phyloP scores from a whole-genome alignment of 2,888 invertebrate species.

The Panzeria rudis region DNA sequence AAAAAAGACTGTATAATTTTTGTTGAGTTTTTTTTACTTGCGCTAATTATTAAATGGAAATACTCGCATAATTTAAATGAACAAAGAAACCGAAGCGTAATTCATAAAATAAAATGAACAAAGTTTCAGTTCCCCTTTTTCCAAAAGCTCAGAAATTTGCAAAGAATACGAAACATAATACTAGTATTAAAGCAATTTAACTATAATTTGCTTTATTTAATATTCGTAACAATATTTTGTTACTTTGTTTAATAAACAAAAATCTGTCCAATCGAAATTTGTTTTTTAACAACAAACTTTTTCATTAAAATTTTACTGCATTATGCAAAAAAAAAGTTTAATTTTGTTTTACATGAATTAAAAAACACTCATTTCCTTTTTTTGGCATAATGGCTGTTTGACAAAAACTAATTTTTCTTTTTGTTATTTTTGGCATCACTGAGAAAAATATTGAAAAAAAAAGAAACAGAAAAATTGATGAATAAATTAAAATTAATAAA shows the following conservation, averaged over 20 bases:
- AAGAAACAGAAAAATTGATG: constrained; percentile 14
- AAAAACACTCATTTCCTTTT: constrained; percentile 29
- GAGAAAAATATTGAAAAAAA: neutral
- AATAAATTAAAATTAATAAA: constrained; percentile 42
- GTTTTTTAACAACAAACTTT: constrained; percentile 42
- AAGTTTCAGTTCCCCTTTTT: neutral
- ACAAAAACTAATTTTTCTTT: neutral
- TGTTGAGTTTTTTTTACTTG: neutral
- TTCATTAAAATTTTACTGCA: constrained; percentile 41
- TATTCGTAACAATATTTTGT: neutral
- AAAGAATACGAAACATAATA: neutral
- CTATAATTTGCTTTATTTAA: neutral
- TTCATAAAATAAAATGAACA: neutral
- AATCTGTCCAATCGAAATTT: neutral
- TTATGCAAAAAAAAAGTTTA: constrained; percentile 35
- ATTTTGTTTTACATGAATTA: constrained; percentile 26
- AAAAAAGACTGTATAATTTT: no score
- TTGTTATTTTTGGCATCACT: neutral
- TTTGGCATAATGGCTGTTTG: constrained; percentile 12
- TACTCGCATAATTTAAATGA: neutral
- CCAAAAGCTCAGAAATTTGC: neutral
- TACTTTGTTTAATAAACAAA: neutral
- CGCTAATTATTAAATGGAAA: neutral
- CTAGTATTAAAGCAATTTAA: neutral
- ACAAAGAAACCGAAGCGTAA: no score